Conservation (phyloP, 2,888 invertebrate genomes). For the Sphaerophoria rueppellii region DNA sequence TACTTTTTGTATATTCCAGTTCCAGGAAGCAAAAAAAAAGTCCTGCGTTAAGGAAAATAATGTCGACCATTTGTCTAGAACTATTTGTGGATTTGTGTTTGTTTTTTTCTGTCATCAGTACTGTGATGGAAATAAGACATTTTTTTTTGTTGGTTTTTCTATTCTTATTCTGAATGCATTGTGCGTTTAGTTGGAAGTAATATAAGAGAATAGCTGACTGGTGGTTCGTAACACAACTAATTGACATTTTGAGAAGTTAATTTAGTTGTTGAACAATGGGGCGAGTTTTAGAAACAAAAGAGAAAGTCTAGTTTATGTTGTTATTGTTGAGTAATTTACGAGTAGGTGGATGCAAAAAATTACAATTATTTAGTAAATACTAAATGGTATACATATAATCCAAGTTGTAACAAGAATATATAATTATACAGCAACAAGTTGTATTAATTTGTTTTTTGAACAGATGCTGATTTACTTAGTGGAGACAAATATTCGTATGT, state of each 20-base stretch:
- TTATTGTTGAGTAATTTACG: no score
- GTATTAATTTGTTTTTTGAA: no score
- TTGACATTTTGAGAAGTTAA: slow-evolving; percentile 21
- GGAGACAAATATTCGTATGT: no score
- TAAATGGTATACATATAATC: no score
- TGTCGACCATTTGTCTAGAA: background rate
- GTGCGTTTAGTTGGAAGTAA: slow-evolving; percentile 20
- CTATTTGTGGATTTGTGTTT: background rate
- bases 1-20: no score
- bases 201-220: slow-evolving; percentile 9
- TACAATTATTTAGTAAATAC: no score
- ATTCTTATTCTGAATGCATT: slow-evolving; percentile 27
- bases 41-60: background rate
- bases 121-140: slow-evolving; percentile 56
- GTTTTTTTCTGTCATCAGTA: slow-evolving; percentile 34
- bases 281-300: slow-evolving; percentile 4
- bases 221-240: background rate
- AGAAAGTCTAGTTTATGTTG: background rate
- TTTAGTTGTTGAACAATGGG: background rate
- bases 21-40: background rate
- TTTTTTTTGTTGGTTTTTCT: slow-evolving; percentile 51
- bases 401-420: no score
- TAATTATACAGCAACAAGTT: no score
- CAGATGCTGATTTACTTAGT: no score
- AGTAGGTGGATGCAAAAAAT: no score